Base-by-base conservation (phyloP, 2,113 vertebrate genomes). In the Sceloporus undulatus region DNA sequence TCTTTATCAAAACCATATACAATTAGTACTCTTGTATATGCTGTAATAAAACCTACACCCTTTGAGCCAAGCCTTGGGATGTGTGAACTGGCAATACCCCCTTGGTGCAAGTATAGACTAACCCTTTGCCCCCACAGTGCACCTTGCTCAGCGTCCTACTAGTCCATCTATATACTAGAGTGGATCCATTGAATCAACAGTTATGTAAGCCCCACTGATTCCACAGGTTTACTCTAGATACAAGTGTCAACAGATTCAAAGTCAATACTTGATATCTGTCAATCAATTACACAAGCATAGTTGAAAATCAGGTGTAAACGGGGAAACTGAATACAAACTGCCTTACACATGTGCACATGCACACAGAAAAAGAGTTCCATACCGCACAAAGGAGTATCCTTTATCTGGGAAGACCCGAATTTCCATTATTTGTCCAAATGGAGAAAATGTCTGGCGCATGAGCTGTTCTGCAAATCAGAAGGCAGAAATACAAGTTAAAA, bases 371-470 rank as follows among this genome's bases (percentile, higher is more conserved):
- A 16, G 0, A 1, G n/a, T 21, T 87, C 18, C 97, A 2, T 96
- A 99, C 99, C 99, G 97, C 94, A 99, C 97, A 84, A 99, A 99
- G 75, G 99, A 99, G 95, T 99, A 99, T 71, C 99, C 99, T 97
- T 99, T 99, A 95, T 99, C 99, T 0, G 98, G 99, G 94, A 99
- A 99, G 93, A 99, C 98, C 90, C 99, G 94, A 91, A 99, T 98
- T 94, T 99, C 99, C 98, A 99, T 97, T 94, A 99, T 99, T 96
- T 98, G 98, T 86, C 99, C 99, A 83, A 99, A 99, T 10, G 98
- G 98, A 34, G 98, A 98, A 94, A 99, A 99, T 73, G 99, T 99
- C 97, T 99, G 98, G 93, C 99, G 98, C 99, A 99, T 99, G 84
- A 99, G 96, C 97, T 99, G 98, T 92, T 99, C 99, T 99, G 95